Evolutionary conservation across 2,113 vertebrate genomes (phyloP).

Genomic region (Danionella cerebrum): DNA sequence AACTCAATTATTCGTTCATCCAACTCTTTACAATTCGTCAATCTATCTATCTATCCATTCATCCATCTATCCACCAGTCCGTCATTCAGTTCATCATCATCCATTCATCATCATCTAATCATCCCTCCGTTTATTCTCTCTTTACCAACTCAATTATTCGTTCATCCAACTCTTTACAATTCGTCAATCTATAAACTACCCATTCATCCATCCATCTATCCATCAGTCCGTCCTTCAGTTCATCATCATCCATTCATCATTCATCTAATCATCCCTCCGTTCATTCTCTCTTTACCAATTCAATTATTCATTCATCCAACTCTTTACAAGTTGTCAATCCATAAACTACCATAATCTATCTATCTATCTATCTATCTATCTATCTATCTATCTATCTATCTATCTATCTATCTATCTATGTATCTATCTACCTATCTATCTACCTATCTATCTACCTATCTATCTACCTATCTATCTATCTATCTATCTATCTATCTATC

Average conservation of each 20-base stretch:
- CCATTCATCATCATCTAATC: not conserved
- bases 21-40: too few species aligned
- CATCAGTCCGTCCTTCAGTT: not conserved
- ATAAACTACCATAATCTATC: too few species aligned
- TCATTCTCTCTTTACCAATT: too few species aligned
- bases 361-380: not conserved
- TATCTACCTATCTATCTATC: not conserved
- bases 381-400: not conserved
- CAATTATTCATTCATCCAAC: not conserved
- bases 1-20: too few species aligned
- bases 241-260: not conserved
- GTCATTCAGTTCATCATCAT: not conserved
- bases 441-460: not conserved
- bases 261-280: not conserved
- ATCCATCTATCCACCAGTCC: not conserved
- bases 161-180: not conserved
- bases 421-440: not conserved
- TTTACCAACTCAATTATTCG: not conserved
- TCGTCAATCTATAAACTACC: not conserved
- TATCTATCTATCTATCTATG: not conserved
- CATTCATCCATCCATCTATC: not conserved
- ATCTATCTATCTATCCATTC: not conserved
- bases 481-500: not conserved
- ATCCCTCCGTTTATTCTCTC: not conserved
- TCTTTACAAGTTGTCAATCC: too few species aligned